phyloP scores from a whole-genome alignment of 2,888 invertebrate species.

The Anthrax anthrax region DNA sequence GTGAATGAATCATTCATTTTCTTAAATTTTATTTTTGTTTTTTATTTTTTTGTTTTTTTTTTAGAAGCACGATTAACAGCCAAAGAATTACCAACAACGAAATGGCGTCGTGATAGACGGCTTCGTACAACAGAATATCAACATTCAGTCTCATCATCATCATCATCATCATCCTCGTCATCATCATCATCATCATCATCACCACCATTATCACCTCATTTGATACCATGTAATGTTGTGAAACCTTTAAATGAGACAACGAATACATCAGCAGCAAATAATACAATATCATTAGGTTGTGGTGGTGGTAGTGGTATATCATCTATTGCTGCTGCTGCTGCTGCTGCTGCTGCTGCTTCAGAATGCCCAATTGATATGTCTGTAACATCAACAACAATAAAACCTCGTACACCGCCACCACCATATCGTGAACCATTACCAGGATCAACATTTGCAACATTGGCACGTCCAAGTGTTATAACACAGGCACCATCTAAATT shows the following conservation, averaged over 20 bases:
- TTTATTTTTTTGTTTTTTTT: slow-evolving; percentile 1
- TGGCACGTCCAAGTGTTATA: slow-evolving; percentile 46
- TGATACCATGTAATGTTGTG: slow-evolving; percentile 2
- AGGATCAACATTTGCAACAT: slow-evolving; percentile 25
- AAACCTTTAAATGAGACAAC: slow-evolving; percentile 20
- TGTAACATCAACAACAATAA: slow-evolving; percentile 26
- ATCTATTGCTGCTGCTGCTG: slow-evolving; percentile 15
- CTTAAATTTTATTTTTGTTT: too few species aligned
- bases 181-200: slow-evolving; percentile 8
- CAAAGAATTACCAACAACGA: slow-evolving; percentile 51
- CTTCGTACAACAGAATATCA: slow-evolving; percentile 33
- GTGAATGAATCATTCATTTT: too few species aligned
- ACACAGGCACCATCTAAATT: slow-evolving; percentile 40
- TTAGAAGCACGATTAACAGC: slow-evolving; percentile 32
- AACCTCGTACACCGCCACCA: slow-evolving; percentile 28
- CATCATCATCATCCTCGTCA: slow-evolving; percentile 14
- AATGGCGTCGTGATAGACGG: slow-evolving; percentile 58
- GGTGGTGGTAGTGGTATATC: background rate
- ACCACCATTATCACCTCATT: background rate
- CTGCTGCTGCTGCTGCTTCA: slow-evolving; percentile 12
- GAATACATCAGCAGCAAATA: slow-evolving; percentile 16
- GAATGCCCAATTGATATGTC: slow-evolving; percentile 34
- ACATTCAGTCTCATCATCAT: slow-evolving; percentile 14
- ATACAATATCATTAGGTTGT: slow-evolving; percentile 1
- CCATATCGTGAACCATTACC: slow-evolving; percentile 32